Base-by-base conservation (phyloP, 2,888 invertebrate species). In the Tryphoninae sp. region DNA sequence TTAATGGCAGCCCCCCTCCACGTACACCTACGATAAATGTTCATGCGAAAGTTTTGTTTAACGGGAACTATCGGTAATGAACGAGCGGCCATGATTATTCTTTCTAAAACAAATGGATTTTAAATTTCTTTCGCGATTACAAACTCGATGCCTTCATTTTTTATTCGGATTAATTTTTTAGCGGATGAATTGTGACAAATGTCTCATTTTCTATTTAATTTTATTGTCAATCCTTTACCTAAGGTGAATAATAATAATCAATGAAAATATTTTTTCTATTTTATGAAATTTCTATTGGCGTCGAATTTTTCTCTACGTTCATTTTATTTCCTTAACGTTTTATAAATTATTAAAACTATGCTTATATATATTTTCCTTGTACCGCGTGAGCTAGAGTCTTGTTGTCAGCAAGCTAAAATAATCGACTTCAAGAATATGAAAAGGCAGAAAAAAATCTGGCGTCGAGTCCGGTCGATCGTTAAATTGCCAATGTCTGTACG, bases 401-500 rank as follows among this genome's bases (percentile, higher is more conserved):
- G 19, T 4, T 61, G 61, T 13, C 13, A 6, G 16, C 8, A 22
- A 42, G 42, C 11, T 7, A 42, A 55, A 13, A 19, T 45, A 4
- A 69, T 42, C 6, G n/a, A 40, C 19, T 23, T 19, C 26, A 1
- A 3, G 26, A 33, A 13, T 40, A 13, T 49, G 11, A 26, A 64
- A 22, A 23, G 22, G 33, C 4, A 16, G n/a, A 9, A 11, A 42
- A 51, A 65, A 13, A 55, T 53, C 40, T 55, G 53, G 3, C 26
- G 26, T 26, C 26, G 23, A 45, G 45, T 55, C n/a, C 19, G 23
- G 51, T 51, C 49, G 26, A 19, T 55, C 23, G 22, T 61, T 53
- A 42, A 65, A 19, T 22, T 55, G 53, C 64, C 74, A 65, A 65
- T 40, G 55, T 55, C 45, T 8, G 22, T 22, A 45, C 16, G 45